These are phyloP conservation scores for Cisticola juncidis DNA, from an alignment of 2,113 vertebrate genomes.

Conservation along the genomic window DNA sequence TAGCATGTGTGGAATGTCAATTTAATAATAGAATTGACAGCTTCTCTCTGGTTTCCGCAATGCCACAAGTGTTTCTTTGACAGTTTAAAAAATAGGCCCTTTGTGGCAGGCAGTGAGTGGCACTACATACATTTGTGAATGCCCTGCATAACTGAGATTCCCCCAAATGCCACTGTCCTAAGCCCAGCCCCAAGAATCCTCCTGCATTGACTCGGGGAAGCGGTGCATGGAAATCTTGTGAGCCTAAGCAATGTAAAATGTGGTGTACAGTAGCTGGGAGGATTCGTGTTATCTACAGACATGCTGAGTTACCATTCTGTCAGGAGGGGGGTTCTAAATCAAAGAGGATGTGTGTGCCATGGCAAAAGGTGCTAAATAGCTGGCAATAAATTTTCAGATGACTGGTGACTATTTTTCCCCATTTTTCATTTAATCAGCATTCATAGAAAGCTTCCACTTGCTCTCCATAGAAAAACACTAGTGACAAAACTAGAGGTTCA, in stretches of 20 bases:
- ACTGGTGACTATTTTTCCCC: background rate
- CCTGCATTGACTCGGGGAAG: slow-evolving; percentile 64
- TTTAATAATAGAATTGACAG: slow-evolving; percentile 92
- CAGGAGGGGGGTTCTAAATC: background rate
- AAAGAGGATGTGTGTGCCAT: background rate
- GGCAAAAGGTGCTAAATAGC: background rate
- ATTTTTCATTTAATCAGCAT: background rate
- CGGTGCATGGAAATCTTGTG: slow-evolving; percentile 7
- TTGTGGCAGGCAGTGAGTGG: slow-evolving; percentile 85
- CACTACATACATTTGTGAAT: slow-evolving; percentile 96
- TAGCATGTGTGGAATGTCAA: slow-evolving; percentile 90
- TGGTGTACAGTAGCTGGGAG: slow-evolving; percentile 5
- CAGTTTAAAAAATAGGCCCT: slow-evolving; percentile 89
- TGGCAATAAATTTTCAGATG: background rate
- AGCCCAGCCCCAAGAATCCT: slow-evolving; percentile 79
- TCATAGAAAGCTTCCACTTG: background rate
- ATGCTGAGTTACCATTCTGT: background rate
- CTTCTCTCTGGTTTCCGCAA: slow-evolving; percentile 79
- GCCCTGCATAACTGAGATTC: slow-evolving; percentile 91
- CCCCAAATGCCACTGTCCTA: slow-evolving; percentile 78
- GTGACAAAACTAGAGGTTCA: background rate
- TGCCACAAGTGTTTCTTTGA: slow-evolving; percentile 94
- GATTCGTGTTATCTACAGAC: background rate
- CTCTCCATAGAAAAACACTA: background rate
- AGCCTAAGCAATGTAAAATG: background rate